A percentile compares a stretch with the other conserved stretches of the same genome.
Evolutionary conservation across 2,113 vertebrate species (phyloP).

Genomic region (Cathartes aura): DNA sequence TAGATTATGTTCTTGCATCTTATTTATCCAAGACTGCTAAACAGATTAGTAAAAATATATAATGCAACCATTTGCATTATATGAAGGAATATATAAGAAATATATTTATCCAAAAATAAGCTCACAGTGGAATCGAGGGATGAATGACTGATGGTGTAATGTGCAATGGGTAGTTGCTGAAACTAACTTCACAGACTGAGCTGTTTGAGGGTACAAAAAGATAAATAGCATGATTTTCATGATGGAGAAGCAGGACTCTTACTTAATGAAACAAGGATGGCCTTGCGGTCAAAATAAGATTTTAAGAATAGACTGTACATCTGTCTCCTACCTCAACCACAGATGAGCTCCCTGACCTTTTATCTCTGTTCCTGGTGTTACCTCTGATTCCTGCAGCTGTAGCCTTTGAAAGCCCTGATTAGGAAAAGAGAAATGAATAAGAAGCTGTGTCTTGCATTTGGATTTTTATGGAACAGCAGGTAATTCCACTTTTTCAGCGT

Average conservation of each 20-base stretch:
- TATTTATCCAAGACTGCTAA: background rate
- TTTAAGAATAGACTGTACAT: background rate
- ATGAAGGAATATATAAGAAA: background rate
- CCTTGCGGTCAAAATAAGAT: background rate
- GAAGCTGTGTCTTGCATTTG: background rate
- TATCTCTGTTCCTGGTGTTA: background rate
- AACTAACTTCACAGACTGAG: background rate
- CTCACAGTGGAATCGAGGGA: background rate
- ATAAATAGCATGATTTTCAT: background rate
- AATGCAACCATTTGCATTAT: background rate
- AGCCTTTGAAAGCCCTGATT: background rate
- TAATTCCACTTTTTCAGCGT: background rate
- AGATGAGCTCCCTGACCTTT: background rate
- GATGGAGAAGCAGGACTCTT: background rate
- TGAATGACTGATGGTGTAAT: background rate
- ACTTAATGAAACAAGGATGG: background rate
- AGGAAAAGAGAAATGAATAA: background rate
- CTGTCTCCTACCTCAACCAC: background rate
- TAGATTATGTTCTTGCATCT: background rate
- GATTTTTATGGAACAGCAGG: background rate
- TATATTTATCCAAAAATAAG: background rate
- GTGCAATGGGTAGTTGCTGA: background rate
- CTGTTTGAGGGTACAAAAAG: background rate
- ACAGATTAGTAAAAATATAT: background rate
- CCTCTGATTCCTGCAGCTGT: background rate